phyloP scores from a whole-genome alignment of 1,140 invertebrate genomes.

The Pseudomyrmex sp. region DNA sequence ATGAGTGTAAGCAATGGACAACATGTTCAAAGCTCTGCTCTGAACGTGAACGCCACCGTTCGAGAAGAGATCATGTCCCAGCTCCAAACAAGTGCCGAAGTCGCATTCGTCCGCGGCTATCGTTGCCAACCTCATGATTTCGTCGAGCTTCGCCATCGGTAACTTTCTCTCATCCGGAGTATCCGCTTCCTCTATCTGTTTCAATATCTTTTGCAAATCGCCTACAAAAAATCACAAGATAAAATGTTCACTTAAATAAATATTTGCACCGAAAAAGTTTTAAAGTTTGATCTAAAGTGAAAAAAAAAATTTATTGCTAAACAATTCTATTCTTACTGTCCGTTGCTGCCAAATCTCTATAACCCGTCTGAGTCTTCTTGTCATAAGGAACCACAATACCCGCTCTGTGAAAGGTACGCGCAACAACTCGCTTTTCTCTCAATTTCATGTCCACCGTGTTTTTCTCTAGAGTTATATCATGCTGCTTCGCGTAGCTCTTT shows the following conservation, averaged over 20 bases:
- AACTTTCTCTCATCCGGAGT: slow-evolving; percentile 87
- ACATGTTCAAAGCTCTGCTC: slow-evolving; percentile 87
- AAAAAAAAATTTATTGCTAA: slow-evolving; percentile 13
- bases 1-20: slow-evolving; percentile 92
- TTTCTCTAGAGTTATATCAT: slow-evolving; percentile 88
- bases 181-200: slow-evolving; percentile 87
- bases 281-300: not conserved
- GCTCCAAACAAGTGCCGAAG: slow-evolving; percentile 95
- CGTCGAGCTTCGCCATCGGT: slow-evolving; percentile 89
- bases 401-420: slow-evolving; percentile 93
- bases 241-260: not conserved
- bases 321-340: slow-evolving; percentile 87
- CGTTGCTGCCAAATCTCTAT: slow-evolving; percentile 90
- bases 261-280: not conserved
- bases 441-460: slow-evolving; percentile 87
- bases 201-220: slow-evolving; percentile 90
- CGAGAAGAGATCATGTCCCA: slow-evolving; percentile 94
- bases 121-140: slow-evolving; percentile 91
- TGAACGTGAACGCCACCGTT: slow-evolving; percentile 90
- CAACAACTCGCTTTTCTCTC: slow-evolving; percentile 89
- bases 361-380: slow-evolving; percentile 92
- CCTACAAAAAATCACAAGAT: slow-evolving; percentile 85
- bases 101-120: slow-evolving; percentile 98
- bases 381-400: slow-evolving; percentile 96
- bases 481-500: slow-evolving; percentile 88